These are phyloP conservation scores for Eupithecia pulchellata DNA, from an alignment of 2,888 invertebrate species.

Conservation along the genomic window DNA sequence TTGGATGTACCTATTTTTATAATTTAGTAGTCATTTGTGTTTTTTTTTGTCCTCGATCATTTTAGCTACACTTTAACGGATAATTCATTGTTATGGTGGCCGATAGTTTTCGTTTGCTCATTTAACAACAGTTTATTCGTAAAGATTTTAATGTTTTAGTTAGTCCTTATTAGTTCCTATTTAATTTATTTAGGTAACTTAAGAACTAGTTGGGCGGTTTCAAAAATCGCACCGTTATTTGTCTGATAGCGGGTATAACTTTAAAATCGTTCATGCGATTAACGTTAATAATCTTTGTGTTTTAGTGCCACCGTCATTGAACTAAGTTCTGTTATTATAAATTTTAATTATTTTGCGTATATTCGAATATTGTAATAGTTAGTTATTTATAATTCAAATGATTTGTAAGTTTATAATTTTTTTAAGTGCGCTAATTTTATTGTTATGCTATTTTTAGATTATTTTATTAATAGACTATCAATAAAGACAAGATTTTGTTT, in stretches of 20 bases:
- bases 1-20: not conserved
- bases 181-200: slow-evolving; percentile 39
- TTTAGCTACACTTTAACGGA: slow-evolving; percentile 14
- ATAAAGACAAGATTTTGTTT: slow-evolving; percentile 79
- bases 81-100: not conserved
- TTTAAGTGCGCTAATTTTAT: slow-evolving; percentile 67
- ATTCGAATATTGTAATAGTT: slow-evolving; percentile 42
- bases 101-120: not conserved
- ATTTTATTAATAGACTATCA: slow-evolving; percentile 77
- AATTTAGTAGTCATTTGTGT: slow-evolving; percentile 25
- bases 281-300: slow-evolving; percentile 21
- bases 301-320: slow-evolving; percentile 33
- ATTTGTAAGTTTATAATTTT: slow-evolving; percentile 62
- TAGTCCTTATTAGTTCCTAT: slow-evolving; percentile 50
- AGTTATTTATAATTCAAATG: slow-evolving; percentile 33
- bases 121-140: not conserved
- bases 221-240: slow-evolving; percentile 19
- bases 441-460: slow-evolving; percentile 83
- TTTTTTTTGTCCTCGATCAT: slow-evolving; percentile 26
- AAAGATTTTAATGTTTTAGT: slow-evolving; percentile 26
- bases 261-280: not conserved
- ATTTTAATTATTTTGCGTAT: slow-evolving; percentile 40
- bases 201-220: slow-evolving; percentile 14
- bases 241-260: slow-evolving; percentile 12
- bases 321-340: slow-evolving; percentile 29